These are phyloP conservation scores for Penelope pileata DNA, from an alignment of 2,113 vertebrate genomes.

Conservation along the genomic window DNA sequence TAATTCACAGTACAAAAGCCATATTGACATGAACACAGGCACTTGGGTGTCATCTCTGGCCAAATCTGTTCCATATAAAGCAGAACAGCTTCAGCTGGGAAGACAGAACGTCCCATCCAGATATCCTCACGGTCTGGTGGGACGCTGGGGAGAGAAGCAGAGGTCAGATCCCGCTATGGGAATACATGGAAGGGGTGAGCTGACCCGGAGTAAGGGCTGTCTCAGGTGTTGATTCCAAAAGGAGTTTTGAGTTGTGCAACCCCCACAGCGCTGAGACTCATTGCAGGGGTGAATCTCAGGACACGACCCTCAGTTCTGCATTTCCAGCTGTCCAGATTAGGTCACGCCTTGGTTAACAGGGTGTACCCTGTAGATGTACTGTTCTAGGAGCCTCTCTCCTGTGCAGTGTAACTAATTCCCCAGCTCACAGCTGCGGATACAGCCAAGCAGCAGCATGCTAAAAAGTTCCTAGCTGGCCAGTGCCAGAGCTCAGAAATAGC, in stretches of 20 bases:
- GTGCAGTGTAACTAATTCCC: not conserved
- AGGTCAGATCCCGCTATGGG: not conserved
- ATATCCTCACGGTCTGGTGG: not conserved
- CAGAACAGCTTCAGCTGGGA: not conserved
- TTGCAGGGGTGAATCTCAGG: not conserved
- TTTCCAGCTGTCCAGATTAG: not conserved
- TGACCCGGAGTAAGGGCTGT: not conserved
- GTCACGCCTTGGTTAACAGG: not conserved
- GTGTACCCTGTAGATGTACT: not conserved
- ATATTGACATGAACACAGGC: not conserved
- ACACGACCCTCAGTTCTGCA: not conserved
- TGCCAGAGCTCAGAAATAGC: not conserved
- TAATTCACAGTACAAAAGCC: not conserved
- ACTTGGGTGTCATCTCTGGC: not conserved
- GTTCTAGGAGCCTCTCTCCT: not conserved
- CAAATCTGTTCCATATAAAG: accelerated
- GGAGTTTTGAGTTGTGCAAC: not conserved
- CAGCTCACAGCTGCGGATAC: not conserved
- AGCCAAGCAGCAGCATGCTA: not conserved
- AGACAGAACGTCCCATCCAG: not conserved
- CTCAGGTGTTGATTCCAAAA: not conserved
- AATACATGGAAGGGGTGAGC: accelerated
- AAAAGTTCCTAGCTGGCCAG: not conserved
- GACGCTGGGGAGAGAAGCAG: not conserved
- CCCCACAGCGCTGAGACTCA: not conserved